Evolutionary conservation across 1,140 invertebrate species (phyloP), one percentile per base, ranked within the genome.

Genomic region (Drosophila arawakana): DNA sequence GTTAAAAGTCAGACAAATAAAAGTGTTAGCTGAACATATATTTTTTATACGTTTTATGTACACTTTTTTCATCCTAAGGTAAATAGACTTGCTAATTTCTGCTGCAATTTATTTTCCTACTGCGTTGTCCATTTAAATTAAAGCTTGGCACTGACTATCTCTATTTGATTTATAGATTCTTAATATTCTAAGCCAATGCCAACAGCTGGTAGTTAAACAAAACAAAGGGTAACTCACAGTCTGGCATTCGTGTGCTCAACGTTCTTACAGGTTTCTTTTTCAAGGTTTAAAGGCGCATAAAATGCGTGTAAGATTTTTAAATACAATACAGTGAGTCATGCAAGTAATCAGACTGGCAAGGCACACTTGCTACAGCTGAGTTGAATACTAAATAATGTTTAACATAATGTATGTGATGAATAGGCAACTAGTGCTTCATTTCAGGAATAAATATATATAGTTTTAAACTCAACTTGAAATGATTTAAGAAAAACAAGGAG

Each of bases 31-130:
- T n/a, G 10, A 39, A 10, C 21, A 13, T 7, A 13, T 41, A n/a
- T 3, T 49, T n/a, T 52, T 18, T 50, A 13, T 62, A 4, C 10
- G n/a, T 62, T 11, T 54, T 35, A 47, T 25, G 18, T 57, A 43
- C 41, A 47, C 49, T 62, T 15, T 63, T 47, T 59, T 71, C 25
- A 30, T 30, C 25, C 68, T 84, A 37, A 73, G 60, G 52, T 49
- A 54, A 59, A 81, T 63, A 44, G 61, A 85, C 78, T 88, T 80
- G 83, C 83, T 86, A 79, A 86, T 86, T 86, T 83, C 73, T 70
- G 73, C 54, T 73, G 76, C 67, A 86, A 86, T 78, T 79, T 71
- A 43, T 49, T 57, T 77, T 72, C 60, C 18, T 21, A 21, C 18
- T 21, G 18, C 18, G 18, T 21, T 21, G 18, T 21, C 18, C 1